These are phyloP conservation scores for Leptopilina drosophilae DNA, from an alignment of 2,888 invertebrate species.

Conservation along the genomic window DNA sequence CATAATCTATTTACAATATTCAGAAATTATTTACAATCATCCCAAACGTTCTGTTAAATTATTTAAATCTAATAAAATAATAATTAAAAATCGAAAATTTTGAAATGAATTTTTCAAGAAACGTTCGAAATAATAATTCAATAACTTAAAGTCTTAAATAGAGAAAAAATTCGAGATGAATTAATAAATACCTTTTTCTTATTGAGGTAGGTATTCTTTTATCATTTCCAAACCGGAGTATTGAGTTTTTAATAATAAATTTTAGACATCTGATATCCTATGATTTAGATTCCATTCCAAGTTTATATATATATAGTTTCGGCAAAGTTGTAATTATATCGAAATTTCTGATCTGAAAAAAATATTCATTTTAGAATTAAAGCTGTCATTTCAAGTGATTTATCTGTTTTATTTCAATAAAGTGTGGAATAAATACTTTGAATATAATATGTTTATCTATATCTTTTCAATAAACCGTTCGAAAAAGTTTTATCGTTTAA, in stretches of 20 bases:
- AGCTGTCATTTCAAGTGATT: background rate
- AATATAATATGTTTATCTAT: no score
- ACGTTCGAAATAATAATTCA: no score
- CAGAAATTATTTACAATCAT: no score
- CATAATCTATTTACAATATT: no score
- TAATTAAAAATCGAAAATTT: no score
- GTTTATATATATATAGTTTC: background rate
- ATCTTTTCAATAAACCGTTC: no score
- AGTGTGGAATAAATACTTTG: no score
- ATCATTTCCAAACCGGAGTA: background rate
- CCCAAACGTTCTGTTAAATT: no score
- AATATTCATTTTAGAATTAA: background rate
- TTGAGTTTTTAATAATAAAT: slow-evolving; percentile 16
- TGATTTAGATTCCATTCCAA: background rate
- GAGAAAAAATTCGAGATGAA: background rate
- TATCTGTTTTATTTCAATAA: no score
- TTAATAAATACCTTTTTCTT: slow-evolving; percentile 15
- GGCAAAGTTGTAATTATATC: slow-evolving; percentile 13
- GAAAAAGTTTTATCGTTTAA: no score
- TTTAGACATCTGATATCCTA: slow-evolving; percentile 17
- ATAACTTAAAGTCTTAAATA: background rate
- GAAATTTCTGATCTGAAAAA: background rate
- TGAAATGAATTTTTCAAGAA: no score
- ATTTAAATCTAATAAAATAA: no score
- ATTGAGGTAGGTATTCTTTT: background rate